Conservation (phyloP, 2,797 vertebrate genomes). For the Poecile montanus region DNA sequence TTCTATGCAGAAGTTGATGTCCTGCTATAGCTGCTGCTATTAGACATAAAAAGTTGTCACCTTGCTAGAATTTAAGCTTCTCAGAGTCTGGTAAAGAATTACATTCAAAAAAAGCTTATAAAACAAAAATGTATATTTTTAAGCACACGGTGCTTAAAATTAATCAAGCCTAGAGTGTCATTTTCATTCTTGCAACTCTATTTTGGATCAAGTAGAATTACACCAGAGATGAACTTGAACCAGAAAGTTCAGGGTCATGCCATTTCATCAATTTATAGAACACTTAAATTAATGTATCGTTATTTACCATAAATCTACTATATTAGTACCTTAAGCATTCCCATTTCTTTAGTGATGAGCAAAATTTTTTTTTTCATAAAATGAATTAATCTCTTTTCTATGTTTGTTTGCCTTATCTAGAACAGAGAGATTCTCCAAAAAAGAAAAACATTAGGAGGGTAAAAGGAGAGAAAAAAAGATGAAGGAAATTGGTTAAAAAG, state of each 20-base stretch:
- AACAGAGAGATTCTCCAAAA: background rate
- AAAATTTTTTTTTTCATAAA: background rate
- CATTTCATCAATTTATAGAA: background rate
- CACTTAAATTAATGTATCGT: background rate
- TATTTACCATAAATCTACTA: constrained; percentile 1
- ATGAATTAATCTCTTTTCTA: background rate
- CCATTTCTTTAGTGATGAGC: background rate
- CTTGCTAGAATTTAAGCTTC: background rate
- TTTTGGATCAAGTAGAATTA: constrained; percentile 4
- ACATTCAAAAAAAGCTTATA: background rate
- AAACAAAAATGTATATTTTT: background rate
- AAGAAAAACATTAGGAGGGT: accelerated
- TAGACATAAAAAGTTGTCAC: background rate
- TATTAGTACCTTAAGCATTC: background rate
- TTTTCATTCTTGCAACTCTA: constrained; percentile 11
- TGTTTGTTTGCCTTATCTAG: background rate
- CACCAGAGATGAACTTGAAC: background rate
- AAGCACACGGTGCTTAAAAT: background rate
- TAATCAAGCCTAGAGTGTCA: background rate
- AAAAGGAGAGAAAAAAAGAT: background rate
- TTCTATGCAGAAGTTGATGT: background rate
- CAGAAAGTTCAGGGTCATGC: background rate
- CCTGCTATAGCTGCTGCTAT: background rate
- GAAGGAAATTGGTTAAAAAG: background rate
- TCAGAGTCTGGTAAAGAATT: background rate